Evolutionary conservation across 2,888 invertebrate genomes (phyloP).

Genomic region (Zygogramma bicolorata): DNA sequence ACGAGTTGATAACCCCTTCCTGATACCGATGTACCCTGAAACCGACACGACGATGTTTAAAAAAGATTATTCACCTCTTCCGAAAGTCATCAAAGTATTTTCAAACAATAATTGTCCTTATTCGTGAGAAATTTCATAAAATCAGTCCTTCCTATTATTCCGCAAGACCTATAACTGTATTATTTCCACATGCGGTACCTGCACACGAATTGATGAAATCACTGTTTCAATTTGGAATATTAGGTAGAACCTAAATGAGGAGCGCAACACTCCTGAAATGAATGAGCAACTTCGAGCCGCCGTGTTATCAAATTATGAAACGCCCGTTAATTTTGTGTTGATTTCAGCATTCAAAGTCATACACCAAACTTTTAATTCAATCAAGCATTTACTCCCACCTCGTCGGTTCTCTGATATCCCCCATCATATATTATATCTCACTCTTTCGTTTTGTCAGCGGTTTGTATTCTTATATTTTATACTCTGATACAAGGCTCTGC

Average conservation of each 20-base stretch:
- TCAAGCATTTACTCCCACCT: constrained; percentile 45
- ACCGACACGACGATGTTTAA: too few species aligned
- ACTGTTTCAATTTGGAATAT: constrained; percentile 38
- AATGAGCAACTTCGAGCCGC: constrained; percentile 47
- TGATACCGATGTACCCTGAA: too few species aligned
- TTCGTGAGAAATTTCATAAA: too few species aligned
- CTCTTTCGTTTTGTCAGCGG: neutral
- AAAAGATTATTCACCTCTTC: too few species aligned
- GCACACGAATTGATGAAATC: constrained; percentile 31
- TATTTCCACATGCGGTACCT: constrained; percentile 12
- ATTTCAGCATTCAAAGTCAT: constrained; percentile 62
- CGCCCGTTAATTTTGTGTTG: constrained; percentile 61
- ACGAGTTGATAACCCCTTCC: too few species aligned
- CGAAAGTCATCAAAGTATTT: too few species aligned
- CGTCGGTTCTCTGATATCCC: constrained; percentile 26
- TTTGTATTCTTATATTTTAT: neutral
- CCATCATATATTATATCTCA: constrained; percentile 10
- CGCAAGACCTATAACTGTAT: neutral
- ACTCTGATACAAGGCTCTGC: too few species aligned
- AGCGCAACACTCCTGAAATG: constrained; percentile 55
- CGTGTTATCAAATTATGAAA: constrained; percentile 61
- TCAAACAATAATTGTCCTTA: too few species aligned
- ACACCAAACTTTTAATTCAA: constrained; percentile 61
- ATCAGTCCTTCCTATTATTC: neutral
- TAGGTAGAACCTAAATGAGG: constrained; percentile 38